Evolutionary conservation across 2,797 vertebrate species (phyloP), one percentile per base, ranked within the genome.

Genomic region (Chaetophractus vellerosus): DNA sequence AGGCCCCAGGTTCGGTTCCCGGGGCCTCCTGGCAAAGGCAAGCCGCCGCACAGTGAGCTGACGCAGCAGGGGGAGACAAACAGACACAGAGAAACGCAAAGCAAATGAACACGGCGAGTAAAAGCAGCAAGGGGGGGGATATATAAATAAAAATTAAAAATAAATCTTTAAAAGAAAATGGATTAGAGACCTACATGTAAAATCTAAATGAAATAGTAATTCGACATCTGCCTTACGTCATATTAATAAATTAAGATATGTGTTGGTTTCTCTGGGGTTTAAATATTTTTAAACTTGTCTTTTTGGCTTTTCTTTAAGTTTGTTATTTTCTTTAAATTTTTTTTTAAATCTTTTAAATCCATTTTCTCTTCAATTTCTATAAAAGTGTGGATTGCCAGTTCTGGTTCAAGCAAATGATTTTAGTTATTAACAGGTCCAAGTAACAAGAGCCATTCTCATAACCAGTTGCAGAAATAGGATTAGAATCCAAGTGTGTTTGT

Each of bases 361-460:
- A 48, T 31, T 10, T 80, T 59, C 6, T 26, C 31, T 90, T 69
- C 21, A 33, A 9, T 80, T 69, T 48, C 38, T 52, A 80, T 80
- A 76, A 80, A 90, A 69, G 68, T 59, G 9, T 52, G 28, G 38
- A 24, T 72, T 80, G 31, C 24, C 50, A 38, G 14, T 85, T 95
- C n/a, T 95, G 38, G 16, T 72, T 85, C 55, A 85, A 81, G 50
- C 18, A 57, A 50, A 24, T 80, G 31, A 61, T 75, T 76, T 88
- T 48, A 45, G 33, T 92, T 92, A 55, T 84, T 78, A 38, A n/a
- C 12, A 84, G 45, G 15, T 84, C 57, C 26, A 69, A 1, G 61
- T 92, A 78, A 76, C n/a, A 15, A 76, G 87, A 41, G 41, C 45
- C 45, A 82, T 92, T 89, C 3, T 55, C 63, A n/a, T 64, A 92